A percentile compares a stretch with the other conserved stretches of the same genome.
phyloP scores from a whole-genome alignment of 2,888 invertebrate species.

The Tachina lurida region DNA sequence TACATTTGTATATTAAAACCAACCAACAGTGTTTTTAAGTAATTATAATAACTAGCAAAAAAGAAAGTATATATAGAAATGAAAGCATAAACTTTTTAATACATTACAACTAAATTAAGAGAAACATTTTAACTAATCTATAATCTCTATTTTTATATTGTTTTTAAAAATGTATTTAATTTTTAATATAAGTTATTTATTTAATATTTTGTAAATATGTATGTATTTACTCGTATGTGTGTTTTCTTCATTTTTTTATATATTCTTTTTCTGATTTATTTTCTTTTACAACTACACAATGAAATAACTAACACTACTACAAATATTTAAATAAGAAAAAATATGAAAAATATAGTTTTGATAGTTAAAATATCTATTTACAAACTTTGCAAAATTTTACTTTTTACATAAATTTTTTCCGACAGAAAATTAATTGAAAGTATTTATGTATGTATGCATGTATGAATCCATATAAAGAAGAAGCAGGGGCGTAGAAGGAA shows the following conservation, averaged over 20 bases:
- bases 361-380: slow-evolving; percentile 60
- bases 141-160: slow-evolving; percentile 71
- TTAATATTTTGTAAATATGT: slow-evolving; percentile 52
- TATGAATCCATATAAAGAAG: neutral
- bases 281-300: slow-evolving; percentile 60
- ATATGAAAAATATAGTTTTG: slow-evolving; percentile 42
- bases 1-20: slow-evolving; percentile 66
- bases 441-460: neutral
- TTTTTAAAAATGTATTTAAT: slow-evolving; percentile 50
- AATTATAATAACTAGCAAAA: slow-evolving; percentile 60
- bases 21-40: slow-evolving; percentile 67
- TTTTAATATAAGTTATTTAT: slow-evolving; percentile 63
- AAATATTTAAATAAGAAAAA: slow-evolving; percentile 50
- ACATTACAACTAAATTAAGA: slow-evolving; percentile 47
- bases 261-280: slow-evolving; percentile 43
- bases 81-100: slow-evolving; percentile 56
- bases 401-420: slow-evolving; percentile 58
- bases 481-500: neutral
- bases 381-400: slow-evolving; percentile 65
- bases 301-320: slow-evolving; percentile 63
- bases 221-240: neutral
- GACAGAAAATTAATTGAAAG: slow-evolving; percentile 31
- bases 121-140: slow-evolving; percentile 72
- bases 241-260: slow-evolving; percentile 36
- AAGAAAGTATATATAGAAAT: slow-evolving; percentile 40